A percentile compares a stretch with the other conserved stretches of the same genome.
These are phyloP conservation scores for Chunga burmeisteri DNA, from an alignment of 2,113 vertebrate species.

Conservation along the genomic window DNA sequence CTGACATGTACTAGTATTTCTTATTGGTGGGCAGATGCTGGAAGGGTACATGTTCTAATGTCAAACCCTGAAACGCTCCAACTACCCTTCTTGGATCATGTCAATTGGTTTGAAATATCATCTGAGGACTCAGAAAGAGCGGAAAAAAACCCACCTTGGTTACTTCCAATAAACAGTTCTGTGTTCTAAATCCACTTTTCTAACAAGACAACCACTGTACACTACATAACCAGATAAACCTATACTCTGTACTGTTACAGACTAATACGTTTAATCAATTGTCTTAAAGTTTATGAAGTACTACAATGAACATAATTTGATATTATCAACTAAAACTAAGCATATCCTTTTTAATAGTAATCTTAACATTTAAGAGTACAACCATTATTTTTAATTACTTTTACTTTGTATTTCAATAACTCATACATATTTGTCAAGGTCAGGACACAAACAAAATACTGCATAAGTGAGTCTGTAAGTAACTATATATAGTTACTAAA, in stretches of 20 bases:
- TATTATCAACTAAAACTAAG: neutral
- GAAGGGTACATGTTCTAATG: neutral
- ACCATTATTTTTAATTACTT: neutral
- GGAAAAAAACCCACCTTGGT: neutral
- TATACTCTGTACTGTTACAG: neutral
- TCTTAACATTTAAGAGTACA: neutral
- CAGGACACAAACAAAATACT: neutral
- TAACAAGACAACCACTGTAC: neutral
- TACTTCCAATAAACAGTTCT: neutral
- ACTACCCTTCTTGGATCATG: neutral
- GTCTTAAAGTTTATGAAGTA: neutral
- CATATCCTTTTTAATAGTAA: neutral
- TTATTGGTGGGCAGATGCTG: neutral
- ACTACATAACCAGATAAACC: neutral
- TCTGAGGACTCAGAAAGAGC: neutral
- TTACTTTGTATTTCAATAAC: neutral
- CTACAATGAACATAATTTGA: neutral
- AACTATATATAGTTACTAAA: neutral
- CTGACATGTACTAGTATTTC: neutral
- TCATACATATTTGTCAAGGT: neutral
- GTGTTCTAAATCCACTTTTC: neutral
- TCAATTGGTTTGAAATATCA: neutral
- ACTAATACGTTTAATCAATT: neutral
- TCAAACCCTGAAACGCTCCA: neutral
- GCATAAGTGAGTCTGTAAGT: neutral